Base-by-base conservation (phyloP, 1,140 invertebrate genomes). In the Drosophila novamexicana region DNA sequence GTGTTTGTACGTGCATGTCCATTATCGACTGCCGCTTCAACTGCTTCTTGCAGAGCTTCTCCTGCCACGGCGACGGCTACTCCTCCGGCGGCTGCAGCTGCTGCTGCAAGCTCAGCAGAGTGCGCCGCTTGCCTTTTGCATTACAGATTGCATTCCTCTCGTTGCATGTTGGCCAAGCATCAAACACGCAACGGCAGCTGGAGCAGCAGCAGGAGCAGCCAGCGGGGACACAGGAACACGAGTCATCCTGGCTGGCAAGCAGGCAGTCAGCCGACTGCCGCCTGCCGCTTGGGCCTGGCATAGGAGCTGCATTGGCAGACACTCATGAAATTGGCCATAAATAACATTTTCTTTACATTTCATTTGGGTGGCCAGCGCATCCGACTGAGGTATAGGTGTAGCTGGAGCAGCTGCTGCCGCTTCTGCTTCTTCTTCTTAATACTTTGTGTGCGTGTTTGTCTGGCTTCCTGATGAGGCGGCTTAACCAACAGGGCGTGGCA, bases 331-430 rank as follows among this genome's bases (percentile, higher is more conserved):
- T 89, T 89, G 85, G 85, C 85, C 84, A 89, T 89, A 89, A 89
- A 89, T 89, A 89, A 89, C 85, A 90, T 90, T 89, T 89, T 89
- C 84, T 89, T 89, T 89, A 89, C 85, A 89, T 89, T 89, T 89
- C 85, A 89, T 89, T 88, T 89, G 80, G 81, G 68, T 45, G 75
- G 79, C 67, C 66, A 37, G 64, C 49, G 59, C 59, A 62, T 12
- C 42, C 52, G 63, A 76, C 53, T 36, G 32, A 12, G 16, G 34
- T 12, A n/a, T 34, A 53, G 50, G 29, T 52, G 58, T 47, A 47
- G 36, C 64, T 39, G 75, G 44, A 42, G 59, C 49, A 57, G 9
- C 54, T 44, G 45, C 58, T 50, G 63, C 49, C 42, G 49, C 58
- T 61, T 12, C 53, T 45, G 61, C 56, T 49, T 1, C 40, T 63